phyloP scores from a whole-genome alignment of 35 echinoderm and acorn worm genomes.

The Strongylocentrotus purpuratus region DNA sequence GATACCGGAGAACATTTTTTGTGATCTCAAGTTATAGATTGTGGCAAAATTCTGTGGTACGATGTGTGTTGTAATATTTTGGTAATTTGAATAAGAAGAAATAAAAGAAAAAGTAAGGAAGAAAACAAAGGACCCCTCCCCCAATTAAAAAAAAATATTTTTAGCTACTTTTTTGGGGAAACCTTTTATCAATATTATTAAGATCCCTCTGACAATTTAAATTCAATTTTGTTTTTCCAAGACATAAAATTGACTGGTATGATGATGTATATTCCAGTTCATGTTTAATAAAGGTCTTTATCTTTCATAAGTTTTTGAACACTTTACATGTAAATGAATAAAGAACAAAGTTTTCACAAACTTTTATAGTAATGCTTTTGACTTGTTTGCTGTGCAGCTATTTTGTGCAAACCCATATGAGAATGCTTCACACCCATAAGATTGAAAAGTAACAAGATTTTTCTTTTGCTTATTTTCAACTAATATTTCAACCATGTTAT shows the following conservation, averaged over 20 bases:
- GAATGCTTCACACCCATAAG: background rate
- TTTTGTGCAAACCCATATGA: background rate
- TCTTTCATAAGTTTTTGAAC: background rate
- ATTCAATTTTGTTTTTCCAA: background rate
- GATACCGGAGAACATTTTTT: too few relatives aligned
- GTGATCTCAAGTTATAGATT: too few relatives aligned
- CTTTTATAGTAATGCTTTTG: background rate
- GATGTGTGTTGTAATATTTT: too few relatives aligned
- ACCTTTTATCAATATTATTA: too few relatives aligned
- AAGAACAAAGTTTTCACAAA: background rate
- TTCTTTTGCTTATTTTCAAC: background rate
- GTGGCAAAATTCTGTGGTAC: too few relatives aligned
- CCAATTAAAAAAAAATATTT: too few relatives aligned
- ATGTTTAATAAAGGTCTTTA: background rate
- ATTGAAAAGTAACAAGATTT: background rate
- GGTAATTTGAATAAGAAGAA: too few relatives aligned
- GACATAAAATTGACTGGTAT: background rate
- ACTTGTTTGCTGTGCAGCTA: background rate
- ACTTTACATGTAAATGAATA: too few relatives aligned
- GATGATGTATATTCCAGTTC: background rate
- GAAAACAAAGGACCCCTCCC: too few relatives aligned
- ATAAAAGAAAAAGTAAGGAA: too few relatives aligned
- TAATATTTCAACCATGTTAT: background rate
- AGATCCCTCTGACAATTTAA: too few relatives aligned
- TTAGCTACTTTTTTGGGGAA: too few relatives aligned